Evolutionary conservation across 2,888 invertebrate genomes (phyloP), one percentile per base, ranked within the genome.

Genomic region (Eupithecia subfuscata): DNA sequence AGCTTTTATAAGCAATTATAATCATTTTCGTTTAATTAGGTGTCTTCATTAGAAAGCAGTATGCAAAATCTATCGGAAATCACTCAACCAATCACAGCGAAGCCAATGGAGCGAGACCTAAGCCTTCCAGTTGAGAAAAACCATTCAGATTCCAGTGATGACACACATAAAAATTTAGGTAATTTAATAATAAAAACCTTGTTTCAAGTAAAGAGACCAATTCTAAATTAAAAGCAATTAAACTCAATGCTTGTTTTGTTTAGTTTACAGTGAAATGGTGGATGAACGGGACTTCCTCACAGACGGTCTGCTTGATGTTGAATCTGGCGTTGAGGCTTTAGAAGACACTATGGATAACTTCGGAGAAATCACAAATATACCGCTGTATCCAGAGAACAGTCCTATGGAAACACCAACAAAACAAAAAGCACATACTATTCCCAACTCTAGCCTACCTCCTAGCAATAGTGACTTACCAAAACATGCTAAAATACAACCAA

Each of bases 321-420:
- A 95, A 84, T 95, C 95, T 0, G 95, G 95, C 8, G 86, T 95
- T 22, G 95, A 95, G 82, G 95, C 95, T 0, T 81, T 94, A 25
- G 95, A 95, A 85, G 95, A 95, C 64, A 90, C 85, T 14, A 85
- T 93, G 71, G 94, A 94, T 56, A 90, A 86, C 0, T 91, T 90
- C 60, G 89, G 88, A 2, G 90, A 89, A 69, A 84, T 88, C n/a
- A 86, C 84, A 25, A 85, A 86, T 34, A n/a, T 82, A 9, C 84
- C 88, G 43, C 80, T 79, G 5, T 72, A 52, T 6, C 80, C 81
- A 2, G 82, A 76, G 12, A 85, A 79, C 9, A 86, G 77, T n/a
- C 82, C 86, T 6, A 43, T 76, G 18, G 88, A 90, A 2, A n/a
- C 22, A 22, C 40, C 68, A n/a, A 71, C 75, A 18, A 74, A 81